Conservation (phyloP, 2,888 invertebrate species). For the Pachymerium ferrugineum region DNA sequence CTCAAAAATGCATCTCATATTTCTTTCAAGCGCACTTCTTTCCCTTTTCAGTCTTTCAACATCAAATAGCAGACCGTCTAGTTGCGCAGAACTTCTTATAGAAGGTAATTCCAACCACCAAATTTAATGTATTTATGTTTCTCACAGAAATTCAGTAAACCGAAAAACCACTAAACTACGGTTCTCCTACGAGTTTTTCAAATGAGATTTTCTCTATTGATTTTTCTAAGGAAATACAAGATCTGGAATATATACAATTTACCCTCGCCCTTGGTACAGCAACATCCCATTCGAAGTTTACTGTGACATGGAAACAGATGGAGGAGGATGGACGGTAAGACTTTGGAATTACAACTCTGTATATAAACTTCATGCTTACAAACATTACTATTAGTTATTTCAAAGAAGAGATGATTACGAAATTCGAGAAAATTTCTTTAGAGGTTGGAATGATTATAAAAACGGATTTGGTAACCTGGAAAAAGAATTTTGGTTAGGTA, state of each 20-base stretch:
- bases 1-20: no score
- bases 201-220: no score
- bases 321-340: constrained; percentile 47
- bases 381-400: constrained; percentile 49
- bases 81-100: neutral
- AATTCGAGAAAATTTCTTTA: constrained; percentile 53
- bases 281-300: constrained; percentile 57
- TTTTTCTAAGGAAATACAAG: constrained; percentile 38
- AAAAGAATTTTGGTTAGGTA: constrained; percentile 45
- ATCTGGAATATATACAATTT: constrained; percentile 61
- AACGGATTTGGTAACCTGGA: constrained; percentile 46
- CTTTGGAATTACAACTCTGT: no score
- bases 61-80: neutral
- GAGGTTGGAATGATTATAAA: constrained; percentile 46
- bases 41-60: neutral
- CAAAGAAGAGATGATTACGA: constrained; percentile 57
- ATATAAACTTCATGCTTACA: no score
- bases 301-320: constrained; percentile 46
- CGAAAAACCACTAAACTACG: no score
- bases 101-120: no score
- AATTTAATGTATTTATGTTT: no score
- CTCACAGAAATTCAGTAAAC: no score
- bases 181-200: no score
- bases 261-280: constrained; percentile 53
- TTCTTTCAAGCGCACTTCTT: no score